Percentiles rank a stretch among this genome's conserved stretches.
Evolutionary conservation across 2,888 invertebrate species (phyloP).

Genomic region (Teleiodes luculella): DNA sequence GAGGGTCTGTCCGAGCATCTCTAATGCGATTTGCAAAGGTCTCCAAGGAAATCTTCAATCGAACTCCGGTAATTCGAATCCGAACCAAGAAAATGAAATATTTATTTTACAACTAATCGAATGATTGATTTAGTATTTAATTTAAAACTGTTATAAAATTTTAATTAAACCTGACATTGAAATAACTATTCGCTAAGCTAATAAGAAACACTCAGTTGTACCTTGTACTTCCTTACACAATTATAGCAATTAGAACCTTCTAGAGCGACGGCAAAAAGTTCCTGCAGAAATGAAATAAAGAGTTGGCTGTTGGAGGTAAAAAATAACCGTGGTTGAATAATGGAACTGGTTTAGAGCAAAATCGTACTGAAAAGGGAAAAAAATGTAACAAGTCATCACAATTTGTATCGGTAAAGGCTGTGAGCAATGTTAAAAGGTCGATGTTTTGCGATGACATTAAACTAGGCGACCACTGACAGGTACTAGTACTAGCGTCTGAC

Average conservation of each 20-base stretch:
- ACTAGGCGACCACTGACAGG: conserved; percentile 42
- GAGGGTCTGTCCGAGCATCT: conserved; percentile 24
- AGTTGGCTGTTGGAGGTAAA: conserved; percentile 16
- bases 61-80: conserved; percentile 39
- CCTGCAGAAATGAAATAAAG: conserved; percentile 27
- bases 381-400: conserved; percentile 28
- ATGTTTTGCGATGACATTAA: conserved; percentile 55
- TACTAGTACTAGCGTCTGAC: background rate
- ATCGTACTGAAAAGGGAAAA: conserved; percentile 26
- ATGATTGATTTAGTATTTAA: conserved; percentile 14
- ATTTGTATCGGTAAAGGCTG: conserved; percentile 5
- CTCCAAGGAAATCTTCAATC: conserved; percentile 39
- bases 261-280: conserved; percentile 29
- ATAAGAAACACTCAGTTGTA: conserved; percentile 23
- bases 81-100: conserved; percentile 37
- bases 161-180: conserved; percentile 26
- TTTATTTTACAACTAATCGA: conserved; percentile 18
- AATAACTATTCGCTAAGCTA: conserved; percentile 23
- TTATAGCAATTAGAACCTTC: conserved; percentile 35
- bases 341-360: conserved; percentile 33
- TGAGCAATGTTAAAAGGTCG: conserved; percentile 40
- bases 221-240: conserved; percentile 38
- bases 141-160: background rate
- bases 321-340: conserved; percentile 24
- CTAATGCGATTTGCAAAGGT: conserved; percentile 51